These are phyloP conservation scores for Meta bourneti DNA, from an alignment of 2,888 invertebrate species.

Conservation along the genomic window DNA sequence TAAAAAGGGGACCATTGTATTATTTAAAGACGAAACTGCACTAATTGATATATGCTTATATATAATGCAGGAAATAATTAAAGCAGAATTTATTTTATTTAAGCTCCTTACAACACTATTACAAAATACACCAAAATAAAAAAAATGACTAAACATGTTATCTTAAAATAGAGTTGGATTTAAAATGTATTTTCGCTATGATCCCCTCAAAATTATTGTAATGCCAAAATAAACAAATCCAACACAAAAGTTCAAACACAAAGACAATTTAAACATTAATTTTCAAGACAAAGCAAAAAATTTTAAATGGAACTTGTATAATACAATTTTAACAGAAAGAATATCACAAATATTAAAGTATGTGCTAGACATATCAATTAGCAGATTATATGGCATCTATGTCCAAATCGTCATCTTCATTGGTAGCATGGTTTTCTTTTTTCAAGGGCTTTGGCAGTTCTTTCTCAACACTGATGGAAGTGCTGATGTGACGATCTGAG, in stretches of 20 bases:
- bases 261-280: neutral
- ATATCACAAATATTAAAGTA: conserved; percentile 74
- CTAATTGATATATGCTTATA: no score
- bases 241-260: neutral
- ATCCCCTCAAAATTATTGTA: neutral
- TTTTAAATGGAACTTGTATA: conserved; percentile 19
- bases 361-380: conserved; percentile 68
- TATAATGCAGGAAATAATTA: no score
- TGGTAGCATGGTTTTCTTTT: conserved; percentile 77
- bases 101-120: no score
- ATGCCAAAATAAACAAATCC: no score
- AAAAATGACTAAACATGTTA: no score
- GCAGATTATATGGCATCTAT: conserved; percentile 91
- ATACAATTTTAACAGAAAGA: conserved; percentile 64
- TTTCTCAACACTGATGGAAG: conserved; percentile 86
- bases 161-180: no score
- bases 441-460: conserved; percentile 75
- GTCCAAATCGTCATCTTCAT: conserved; percentile 87
- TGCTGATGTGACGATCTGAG: conserved; percentile 90
- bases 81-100: no score
- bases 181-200: neutral
- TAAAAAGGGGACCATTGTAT: no score
- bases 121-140: no score
- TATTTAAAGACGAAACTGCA: no score
- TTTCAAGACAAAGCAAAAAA: neutral